These are phyloP conservation scores for Chlorodrepanis virens DNA, from an alignment of 2,113 vertebrate species.

Conservation along the genomic window DNA sequence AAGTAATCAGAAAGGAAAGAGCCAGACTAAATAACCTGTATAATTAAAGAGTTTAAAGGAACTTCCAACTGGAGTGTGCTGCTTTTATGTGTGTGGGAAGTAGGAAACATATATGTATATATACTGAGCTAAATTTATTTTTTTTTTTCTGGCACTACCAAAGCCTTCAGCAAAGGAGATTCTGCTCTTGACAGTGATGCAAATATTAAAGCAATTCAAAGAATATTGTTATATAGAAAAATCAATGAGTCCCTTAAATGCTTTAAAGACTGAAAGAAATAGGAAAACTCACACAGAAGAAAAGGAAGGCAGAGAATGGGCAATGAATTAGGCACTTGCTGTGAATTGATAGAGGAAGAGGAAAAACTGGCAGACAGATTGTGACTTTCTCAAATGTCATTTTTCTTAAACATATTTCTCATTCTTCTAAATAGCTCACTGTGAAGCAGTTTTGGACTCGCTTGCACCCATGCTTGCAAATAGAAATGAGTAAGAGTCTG, in stretches of 20 bases:
- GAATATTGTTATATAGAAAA: constrained; percentile 20
- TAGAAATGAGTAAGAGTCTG: constrained; percentile 51
- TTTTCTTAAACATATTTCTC: constrained; percentile 15
- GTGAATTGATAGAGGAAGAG: constrained; percentile 28
- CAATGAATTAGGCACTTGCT: not conserved
- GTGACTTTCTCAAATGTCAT: constrained; percentile 62
- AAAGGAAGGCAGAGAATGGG: not conserved
- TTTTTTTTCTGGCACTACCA: constrained; percentile 24
- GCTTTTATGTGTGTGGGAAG: constrained; percentile 35
- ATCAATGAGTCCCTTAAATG: not conserved
- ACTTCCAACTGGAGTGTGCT: constrained; percentile 29
- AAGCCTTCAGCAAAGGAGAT: constrained; percentile 46
- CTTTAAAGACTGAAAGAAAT: not conserved
- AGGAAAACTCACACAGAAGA: not conserved
- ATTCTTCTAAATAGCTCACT: constrained; percentile 29
- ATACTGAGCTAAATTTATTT: constrained; percentile 49
- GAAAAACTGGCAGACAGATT: constrained; percentile 56
- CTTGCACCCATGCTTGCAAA: constrained; percentile 32
- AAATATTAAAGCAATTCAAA: constrained; percentile 46
- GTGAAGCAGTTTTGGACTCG: not conserved
- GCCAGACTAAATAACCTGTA: constrained; percentile 61
- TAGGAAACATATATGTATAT: constrained; percentile 30
- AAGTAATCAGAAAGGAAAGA: constrained; percentile 44
- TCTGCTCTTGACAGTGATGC: constrained; percentile 43
- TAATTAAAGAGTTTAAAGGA: constrained; percentile 63